A percentile compares a stretch with the other conserved stretches of the same genome.
phyloP scores from a whole-genome alignment of 2,113 vertebrate genomes.

The Lamprotornis superbus region DNA sequence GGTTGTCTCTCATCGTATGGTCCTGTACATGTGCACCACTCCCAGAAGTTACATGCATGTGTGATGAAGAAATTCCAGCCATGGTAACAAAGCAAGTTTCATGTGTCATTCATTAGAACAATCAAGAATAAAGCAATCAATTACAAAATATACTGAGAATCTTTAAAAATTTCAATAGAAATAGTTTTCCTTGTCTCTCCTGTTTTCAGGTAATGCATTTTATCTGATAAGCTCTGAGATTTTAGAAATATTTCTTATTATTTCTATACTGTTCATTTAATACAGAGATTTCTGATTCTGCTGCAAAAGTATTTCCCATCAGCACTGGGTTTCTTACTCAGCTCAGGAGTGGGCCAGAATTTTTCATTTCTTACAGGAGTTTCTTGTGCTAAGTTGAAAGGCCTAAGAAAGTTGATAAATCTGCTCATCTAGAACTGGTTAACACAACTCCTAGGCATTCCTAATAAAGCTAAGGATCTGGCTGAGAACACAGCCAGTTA shows the following conservation, averaged over 20 bases:
- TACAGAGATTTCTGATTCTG: neutral
- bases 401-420: neutral
- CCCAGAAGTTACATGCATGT: neutral
- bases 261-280: neutral
- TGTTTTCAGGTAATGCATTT: neutral
- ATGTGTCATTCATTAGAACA: neutral
- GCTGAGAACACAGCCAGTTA: neutral
- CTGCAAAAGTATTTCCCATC: neutral
- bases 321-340: neutral
- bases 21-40: neutral
- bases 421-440: neutral
- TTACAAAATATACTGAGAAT: neutral
- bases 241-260: neutral
- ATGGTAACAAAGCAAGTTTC: neutral
- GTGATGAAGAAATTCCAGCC: slow-evolving; percentile 23
- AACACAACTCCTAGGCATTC: neutral
- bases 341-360: neutral
- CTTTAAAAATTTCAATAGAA: neutral
- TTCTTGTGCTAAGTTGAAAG: neutral
- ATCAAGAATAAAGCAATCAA: neutral
- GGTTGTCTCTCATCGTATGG: neutral
- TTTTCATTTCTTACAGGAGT: neutral
- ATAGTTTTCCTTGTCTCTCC: neutral
- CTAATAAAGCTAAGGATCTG: neutral
- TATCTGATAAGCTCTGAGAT: neutral